Evolutionary conservation across 2,113 vertebrate genomes (phyloP), one percentile per base, ranked within the genome.

Genomic region (Strix aluco): DNA sequence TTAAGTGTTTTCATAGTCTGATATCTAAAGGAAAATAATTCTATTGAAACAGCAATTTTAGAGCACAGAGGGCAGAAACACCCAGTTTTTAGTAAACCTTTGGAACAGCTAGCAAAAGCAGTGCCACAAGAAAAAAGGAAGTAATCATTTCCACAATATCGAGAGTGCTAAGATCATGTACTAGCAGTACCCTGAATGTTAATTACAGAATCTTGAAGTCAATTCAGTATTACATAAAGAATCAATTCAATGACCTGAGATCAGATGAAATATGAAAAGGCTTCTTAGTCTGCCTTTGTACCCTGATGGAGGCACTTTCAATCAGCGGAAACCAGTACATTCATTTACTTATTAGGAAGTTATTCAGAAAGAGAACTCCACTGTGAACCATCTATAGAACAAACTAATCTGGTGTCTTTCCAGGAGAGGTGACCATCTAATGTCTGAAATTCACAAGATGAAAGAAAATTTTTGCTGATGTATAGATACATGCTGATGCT

Each of bases 201-300:
- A 95, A 94, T 94, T 96, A 94, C 85, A 88, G 78, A 94, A 91
- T 72, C 63, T 67, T 92, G n/a, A 93, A 94, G 67, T 88, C 90
- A 87, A 65, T 96, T 96, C 90, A 74, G 34, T 86, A 16, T 92
- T 90, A 72, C 34, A 65, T 66, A 82, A 88, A 81, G 86, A 93
- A 92, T 90, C 67, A 91, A 81, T 92, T 94, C 40, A 90, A 62
- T 93, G 96, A 81, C 89, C 72, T 90, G 72, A 92, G 69, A 95
- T 90, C 72, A 93, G 77, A 87, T 90, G 80, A 95, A 96, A 94
- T 85, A 87, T 91, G 62, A 94, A 91, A 97, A 87, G 81, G 30
- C 67, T 82, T 91, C 74, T 94, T 91, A 87, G 66, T 81, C 87
- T 86, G 87, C 63, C 27, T 92, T 95, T 97, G 70, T 94, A 72